Conservation (phyloP, 2,888 invertebrate genomes). For the Hoplodrina ambigua region DNA sequence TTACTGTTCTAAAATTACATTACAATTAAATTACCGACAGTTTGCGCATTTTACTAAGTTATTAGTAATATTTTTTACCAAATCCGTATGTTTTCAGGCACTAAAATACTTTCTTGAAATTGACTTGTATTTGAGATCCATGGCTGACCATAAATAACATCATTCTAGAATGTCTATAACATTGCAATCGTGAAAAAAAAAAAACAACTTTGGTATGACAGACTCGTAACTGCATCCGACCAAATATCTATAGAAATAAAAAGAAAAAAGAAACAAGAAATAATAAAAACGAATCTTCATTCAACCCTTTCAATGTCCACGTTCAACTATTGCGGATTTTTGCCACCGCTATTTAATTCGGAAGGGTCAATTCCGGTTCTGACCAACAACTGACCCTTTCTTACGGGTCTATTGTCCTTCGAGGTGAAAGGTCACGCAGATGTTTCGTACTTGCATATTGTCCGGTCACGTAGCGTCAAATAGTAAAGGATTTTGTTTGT, state of each 20-base stretch:
- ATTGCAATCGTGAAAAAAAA: too few relatives aligned
- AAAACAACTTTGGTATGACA: too few relatives aligned
- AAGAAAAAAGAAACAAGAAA: not conserved
- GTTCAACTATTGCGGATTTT: conserved; percentile 16
- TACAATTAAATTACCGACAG: too few relatives aligned
- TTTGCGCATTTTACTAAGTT: too few relatives aligned
- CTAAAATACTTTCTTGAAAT: too few relatives aligned
- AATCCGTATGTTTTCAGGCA: too few relatives aligned
- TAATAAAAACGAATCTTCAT: not conserved
- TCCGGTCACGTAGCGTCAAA: conserved; percentile 33
- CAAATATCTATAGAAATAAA: not conserved
- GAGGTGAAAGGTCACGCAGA: conserved; percentile 81
- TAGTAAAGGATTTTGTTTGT: conserved; percentile 22
- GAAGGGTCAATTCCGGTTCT: conserved; percentile 51
- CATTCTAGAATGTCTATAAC: too few relatives aligned
- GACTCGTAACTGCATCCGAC: too few relatives aligned
- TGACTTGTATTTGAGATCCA: too few relatives aligned
- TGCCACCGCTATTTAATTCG: not conserved
- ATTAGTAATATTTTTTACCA: too few relatives aligned
- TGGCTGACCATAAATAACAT: too few relatives aligned
- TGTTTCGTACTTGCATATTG: conserved; percentile 69
- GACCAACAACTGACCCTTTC: conserved; percentile 71
- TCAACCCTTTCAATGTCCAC: conserved; percentile 3
- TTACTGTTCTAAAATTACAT: too few relatives aligned
- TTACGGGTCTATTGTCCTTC: conserved; percentile 74